Evolutionary conservation across 2,113 vertebrate genomes (phyloP), one percentile per base, ranked within the genome.

Genomic region (Artemisiospiza belli): DNA sequence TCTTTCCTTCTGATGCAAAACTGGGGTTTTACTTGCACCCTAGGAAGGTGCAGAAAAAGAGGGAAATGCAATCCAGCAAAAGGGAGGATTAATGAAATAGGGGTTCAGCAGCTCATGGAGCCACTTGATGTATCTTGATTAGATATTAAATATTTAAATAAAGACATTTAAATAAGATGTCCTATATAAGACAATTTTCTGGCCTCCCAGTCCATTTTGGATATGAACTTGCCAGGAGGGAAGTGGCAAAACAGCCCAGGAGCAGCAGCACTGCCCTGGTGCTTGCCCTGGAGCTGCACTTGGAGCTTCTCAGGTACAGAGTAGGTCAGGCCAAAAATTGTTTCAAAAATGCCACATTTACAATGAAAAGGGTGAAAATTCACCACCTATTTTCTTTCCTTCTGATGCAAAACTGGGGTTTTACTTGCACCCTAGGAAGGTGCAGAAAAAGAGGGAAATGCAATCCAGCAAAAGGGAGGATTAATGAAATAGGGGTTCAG

Each of bases 21-120:
- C 5, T 47, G 28, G 5, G 0, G 6, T 35, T 87, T 91, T 20
- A 21, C 4, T 33, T 74, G 16, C 28, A 35, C 11, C 59, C 46
- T 11, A 51, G 20, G 12, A 74, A 33, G 39, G 44, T 33, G 13
- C 20, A 41, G 25, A n/a, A 46, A 28, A 54, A 61, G 30, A 57
- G 16, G 31, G 62, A 85, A 39, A 5, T 3, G 1, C 2, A 59
- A 7, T 30, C 44, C 47, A 43, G 2, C 0, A 2, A 68, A 80
- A 66, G 43, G 31, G 28, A 62, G 31, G 20, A 74, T 39, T 39
- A 39, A 39, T 39, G 37, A 39, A 39, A 39, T 39, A 39, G 37
- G 37, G 37, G 37, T 39, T 39, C 37, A 39, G 37, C 37, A 39
- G 37, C 37, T 39, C 37, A 39, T 39, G 37, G 37, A 39, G 37